Percentiles rank a stretch among this genome's conserved stretches.
Conservation (phyloP, 2,113 vertebrate genomes). For the Otocyon megalotis region DNA sequence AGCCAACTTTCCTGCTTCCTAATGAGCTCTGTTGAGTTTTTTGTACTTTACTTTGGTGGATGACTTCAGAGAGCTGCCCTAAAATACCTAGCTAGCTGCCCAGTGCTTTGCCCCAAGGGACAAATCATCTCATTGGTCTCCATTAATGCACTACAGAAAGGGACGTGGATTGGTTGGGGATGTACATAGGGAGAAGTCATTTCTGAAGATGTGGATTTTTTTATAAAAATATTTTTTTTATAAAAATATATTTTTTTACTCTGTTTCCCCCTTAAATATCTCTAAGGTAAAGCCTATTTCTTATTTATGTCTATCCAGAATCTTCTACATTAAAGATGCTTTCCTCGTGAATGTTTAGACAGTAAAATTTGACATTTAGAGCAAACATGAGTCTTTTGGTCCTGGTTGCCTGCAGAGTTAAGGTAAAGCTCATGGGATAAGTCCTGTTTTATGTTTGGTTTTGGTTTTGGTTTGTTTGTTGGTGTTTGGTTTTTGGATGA, state of each 20-base stretch:
- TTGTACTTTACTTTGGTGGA: not conserved
- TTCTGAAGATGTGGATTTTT: not conserved
- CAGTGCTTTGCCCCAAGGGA: not conserved
- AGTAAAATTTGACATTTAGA: not conserved
- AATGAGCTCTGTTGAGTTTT: not conserved
- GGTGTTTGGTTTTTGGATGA: not conserved
- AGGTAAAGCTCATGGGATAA: not conserved
- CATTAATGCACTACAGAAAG: not conserved
- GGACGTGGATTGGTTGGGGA: not conserved
- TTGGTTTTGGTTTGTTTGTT: not conserved
- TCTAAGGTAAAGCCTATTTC: not conserved
- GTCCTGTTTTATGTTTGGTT: not conserved
- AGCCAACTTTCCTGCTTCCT: not conserved
- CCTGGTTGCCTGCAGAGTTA: not conserved
- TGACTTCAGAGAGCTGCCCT: not conserved
- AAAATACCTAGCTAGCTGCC: not conserved
- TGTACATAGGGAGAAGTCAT: not conserved
- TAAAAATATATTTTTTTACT: not conserved
- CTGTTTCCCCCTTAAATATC: not conserved
- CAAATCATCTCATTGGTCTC: not conserved
- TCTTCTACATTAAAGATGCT: not conserved
- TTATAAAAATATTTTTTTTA: not conserved
- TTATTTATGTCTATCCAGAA: not conserved
- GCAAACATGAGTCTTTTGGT: not conserved
- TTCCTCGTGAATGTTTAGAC: not conserved